Base-by-base conservation (phyloP, 2,888 invertebrate genomes). In the Acanthoscelides obtectus region DNA sequence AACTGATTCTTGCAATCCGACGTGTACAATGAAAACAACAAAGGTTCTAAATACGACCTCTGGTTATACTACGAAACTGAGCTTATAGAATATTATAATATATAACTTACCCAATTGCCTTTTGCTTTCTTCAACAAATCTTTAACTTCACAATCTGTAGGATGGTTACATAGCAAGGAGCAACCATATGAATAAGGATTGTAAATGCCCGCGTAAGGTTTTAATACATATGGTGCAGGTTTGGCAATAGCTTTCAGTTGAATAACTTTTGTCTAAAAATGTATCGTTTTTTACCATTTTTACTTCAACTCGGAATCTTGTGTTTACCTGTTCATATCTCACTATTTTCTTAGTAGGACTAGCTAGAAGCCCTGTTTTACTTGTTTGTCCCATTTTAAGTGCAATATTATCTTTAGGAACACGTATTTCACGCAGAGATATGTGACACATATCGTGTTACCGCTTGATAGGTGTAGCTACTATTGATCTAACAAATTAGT, bases 131-230 rank as follows among this genome's bases (percentile, higher is more conserved):
- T 91, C 0, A 94, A 90, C 69, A 91, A 88, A 80, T 93, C 90
- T 82, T 90, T 92, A 0, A 92, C 90, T 68, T 91, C 92, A 21
- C 86, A 88, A 72, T 94, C 93, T 0, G 93, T 92, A 0, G 95
- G 95, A 84, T 95, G 95, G 83, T 95, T 95, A 86, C 95, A 95
- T 8, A 95, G 87, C 6, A 95, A 90, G 0, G 95, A 95, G 82
- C 95, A 95, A 5, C 91, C 90, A 74, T 90, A 89, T 0, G 93
- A 89, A 84, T 92, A 95, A 0, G 95, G 95, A 84, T 95, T 95
- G 85, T 91, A 94, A 0, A 95, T 87, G 0, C 92, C 93, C 1
- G 94, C 93, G 81, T 93, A 93, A 0, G 94, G 94, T 69, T 94
- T 91, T 66, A 94, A 86, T 72, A 91, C 89, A 73, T 92, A 91